These are phyloP conservation scores for Leptinotarsa juncta DNA, from an alignment of 2,888 invertebrate species.

Conservation along the genomic window DNA sequence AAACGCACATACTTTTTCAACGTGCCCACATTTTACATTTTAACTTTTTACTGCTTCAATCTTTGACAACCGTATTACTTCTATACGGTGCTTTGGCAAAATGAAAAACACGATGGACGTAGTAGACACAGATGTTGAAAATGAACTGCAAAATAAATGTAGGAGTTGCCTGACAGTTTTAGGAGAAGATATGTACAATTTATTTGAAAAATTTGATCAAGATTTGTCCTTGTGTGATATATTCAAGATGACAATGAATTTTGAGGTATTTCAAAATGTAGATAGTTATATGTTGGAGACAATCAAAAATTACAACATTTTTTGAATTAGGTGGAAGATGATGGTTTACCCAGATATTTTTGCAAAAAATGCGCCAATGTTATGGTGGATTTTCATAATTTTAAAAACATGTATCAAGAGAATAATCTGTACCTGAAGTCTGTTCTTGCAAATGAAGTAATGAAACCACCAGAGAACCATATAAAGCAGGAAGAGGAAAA, in stretches of 20 bases:
- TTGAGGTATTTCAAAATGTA: conserved; percentile 18
- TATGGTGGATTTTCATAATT: conserved; percentile 23
- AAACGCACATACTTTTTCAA: too few relatives aligned
- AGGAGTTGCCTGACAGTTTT: conserved; percentile 20
- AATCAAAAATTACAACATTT: neutral
- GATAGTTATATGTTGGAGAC: neutral
- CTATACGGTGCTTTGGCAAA: too few relatives aligned
- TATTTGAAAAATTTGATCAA: conserved; percentile 12
- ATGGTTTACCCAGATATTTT: conserved; percentile 15
- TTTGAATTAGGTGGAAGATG: conserved; percentile 15
- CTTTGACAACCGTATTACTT: too few relatives aligned
- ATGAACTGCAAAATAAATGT: conserved; percentile 5
- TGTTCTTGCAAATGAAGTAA: neutral
- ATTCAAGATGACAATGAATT: conserved; percentile 2
- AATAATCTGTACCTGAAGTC: conserved; percentile 20
- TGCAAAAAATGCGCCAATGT: conserved; percentile 22
- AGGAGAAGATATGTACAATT: neutral
- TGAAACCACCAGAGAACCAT: neutral
- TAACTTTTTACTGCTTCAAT: too few relatives aligned
- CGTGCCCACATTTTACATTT: too few relatives aligned
- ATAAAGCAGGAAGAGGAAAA: neutral
- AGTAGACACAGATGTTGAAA: too few relatives aligned
- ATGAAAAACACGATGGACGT: too few relatives aligned
- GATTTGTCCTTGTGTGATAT: conserved; percentile 20
- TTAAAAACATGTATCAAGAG: conserved; percentile 12